These are phyloP conservation scores for Ganaspis brasiliensis DNA, from an alignment of 2,888 invertebrate genomes.

Conservation along the genomic window DNA sequence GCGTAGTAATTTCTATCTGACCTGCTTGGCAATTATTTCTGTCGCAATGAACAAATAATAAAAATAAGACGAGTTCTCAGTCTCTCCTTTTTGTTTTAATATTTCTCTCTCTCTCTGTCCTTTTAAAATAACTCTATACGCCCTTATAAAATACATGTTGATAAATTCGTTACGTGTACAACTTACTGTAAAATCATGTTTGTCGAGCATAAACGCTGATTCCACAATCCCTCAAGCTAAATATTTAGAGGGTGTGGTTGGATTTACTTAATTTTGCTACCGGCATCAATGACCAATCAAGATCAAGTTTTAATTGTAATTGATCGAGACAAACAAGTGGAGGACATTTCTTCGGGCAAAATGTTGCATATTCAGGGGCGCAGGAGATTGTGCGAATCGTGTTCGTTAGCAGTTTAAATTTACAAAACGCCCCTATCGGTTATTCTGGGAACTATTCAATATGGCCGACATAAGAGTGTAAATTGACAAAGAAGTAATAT, in stretches of 20 bases:
- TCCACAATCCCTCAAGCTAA: conserved; percentile 22
- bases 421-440: no score
- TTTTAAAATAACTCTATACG: background rate
- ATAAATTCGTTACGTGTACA: background rate
- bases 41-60: conserved; percentile 61
- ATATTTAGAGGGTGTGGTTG: conserved; percentile 12
- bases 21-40: conserved; percentile 59
- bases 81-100: conserved; percentile 8
- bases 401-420: no score
- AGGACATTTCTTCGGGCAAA: conserved; percentile 17
- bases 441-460: no score
- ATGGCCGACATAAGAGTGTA: no score
- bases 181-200: conserved; percentile 6
- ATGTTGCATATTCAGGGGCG: background rate
- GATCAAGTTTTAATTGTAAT: conserved; percentile 1
- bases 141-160: conserved; percentile 3
- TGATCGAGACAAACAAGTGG: background rate
- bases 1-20: conserved; percentile 47
- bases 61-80: conserved; percentile 39
- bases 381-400: no score
- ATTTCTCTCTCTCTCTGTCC: conserved; percentile 9
- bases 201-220: background rate
- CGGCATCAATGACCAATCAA: background rate
- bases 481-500: no score
- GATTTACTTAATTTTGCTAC: background rate